phyloP scores from a whole-genome alignment of 64 coral and sea anemone genomes.

The Stichodactyla helianthus region DNA sequence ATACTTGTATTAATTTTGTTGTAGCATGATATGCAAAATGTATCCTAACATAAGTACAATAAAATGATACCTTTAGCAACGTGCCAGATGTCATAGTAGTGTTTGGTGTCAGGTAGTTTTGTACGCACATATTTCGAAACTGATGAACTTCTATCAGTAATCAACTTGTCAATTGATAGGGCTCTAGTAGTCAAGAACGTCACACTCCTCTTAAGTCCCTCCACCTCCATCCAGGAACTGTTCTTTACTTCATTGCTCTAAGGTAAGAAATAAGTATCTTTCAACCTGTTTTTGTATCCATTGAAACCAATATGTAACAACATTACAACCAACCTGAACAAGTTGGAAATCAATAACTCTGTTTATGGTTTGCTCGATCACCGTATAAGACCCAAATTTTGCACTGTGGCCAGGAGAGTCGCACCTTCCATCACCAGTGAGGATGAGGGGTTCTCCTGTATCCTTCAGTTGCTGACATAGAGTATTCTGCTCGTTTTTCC shows the following conservation, averaged over 20 bases:
- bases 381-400: slow-evolving; percentile 27
- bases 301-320: background rate
- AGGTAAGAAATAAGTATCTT: background rate
- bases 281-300: background rate
- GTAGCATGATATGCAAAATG: background rate
- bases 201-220: background rate
- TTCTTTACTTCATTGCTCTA: slow-evolving; percentile 32
- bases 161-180: background rate
- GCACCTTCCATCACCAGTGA: slow-evolving; percentile 32
- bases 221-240: slow-evolving; percentile 29
- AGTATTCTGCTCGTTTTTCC: background rate
- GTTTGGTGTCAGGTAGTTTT: slow-evolving; percentile 7
- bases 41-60: slow-evolving; percentile 6
- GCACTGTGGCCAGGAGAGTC: slow-evolving; percentile 48
- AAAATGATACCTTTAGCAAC: slow-evolving; percentile 6
- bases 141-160: background rate
- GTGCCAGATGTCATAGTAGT: slow-evolving; percentile 6
- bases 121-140: background rate
- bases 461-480: background rate
- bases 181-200: background rate
- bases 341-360: slow-evolving; percentile 40
- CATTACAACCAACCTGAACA: slow-evolving; percentile 26
- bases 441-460: slow-evolving; percentile 3
- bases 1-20: background rate
- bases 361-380: slow-evolving; percentile 20